These are phyloP conservation scores for Xestia ashworthii DNA, from an alignment of 2,888 invertebrate genomes.

Conservation along the genomic window DNA sequence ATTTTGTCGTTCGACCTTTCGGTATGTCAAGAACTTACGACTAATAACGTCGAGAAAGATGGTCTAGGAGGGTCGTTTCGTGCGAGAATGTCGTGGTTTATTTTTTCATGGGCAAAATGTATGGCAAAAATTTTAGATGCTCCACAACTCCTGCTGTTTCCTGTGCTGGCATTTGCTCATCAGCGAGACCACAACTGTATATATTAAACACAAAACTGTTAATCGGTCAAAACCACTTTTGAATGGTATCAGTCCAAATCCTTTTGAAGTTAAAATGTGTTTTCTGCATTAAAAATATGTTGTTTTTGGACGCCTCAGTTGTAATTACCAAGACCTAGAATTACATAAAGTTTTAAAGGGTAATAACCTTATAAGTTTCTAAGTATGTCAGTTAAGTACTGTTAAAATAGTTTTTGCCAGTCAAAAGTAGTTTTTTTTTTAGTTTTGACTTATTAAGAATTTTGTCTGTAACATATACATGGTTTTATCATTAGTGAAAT, in stretches of 20 bases:
- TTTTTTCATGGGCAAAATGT: not conserved
- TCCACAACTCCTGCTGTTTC: not conserved
- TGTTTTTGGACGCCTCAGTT: no score
- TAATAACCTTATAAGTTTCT: no score
- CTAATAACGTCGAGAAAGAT: conserved; percentile 21
- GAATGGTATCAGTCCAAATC: no score
- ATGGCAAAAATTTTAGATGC: not conserved
- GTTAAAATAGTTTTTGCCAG: no score
- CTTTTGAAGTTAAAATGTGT: no score
- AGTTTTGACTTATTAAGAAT: no score
- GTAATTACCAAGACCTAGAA: no score
- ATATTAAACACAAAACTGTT: not conserved
- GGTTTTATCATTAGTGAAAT: not conserved
- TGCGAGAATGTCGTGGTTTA: conserved; percentile 1
- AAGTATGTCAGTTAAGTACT: no score
- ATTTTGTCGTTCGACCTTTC: conserved; percentile 30
- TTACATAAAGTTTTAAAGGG: no score
- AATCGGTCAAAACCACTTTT: no score
- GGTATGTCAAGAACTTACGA: conserved; percentile 28
- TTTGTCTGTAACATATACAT: not conserved
- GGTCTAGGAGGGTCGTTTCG: not conserved
- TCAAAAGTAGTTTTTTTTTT: no score
- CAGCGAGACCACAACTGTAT: not conserved
- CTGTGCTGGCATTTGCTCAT: not conserved
- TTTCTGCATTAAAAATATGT: no score